These are phyloP conservation scores for Ictalurus furcatus DNA, from an alignment of 2,113 vertebrate species.

Conservation along the genomic window DNA sequence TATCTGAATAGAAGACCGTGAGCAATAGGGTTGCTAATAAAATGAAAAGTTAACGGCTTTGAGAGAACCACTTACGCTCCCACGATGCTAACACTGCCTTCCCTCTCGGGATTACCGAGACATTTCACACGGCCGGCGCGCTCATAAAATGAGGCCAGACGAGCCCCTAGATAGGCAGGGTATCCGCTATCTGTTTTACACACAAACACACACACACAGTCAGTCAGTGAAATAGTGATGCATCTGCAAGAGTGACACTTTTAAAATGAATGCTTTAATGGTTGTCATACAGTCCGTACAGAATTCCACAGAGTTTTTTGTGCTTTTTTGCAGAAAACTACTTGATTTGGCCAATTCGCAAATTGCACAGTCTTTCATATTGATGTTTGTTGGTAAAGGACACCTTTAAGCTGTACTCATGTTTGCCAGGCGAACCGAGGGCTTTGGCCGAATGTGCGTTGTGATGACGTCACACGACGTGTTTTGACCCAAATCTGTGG, in stretches of 20 bases:
- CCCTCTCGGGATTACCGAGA: conserved; percentile 95
- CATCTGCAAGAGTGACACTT: not conserved
- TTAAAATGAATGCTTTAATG: not conserved
- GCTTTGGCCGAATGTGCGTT: too few relatives aligned
- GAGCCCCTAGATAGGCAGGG: conserved; percentile 94
- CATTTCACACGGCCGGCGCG: conserved; percentile 95
- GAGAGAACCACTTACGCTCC: conserved; percentile 85
- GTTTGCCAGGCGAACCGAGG: too few relatives aligned
- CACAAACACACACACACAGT: conserved; percentile 42
- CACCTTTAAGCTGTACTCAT: too few relatives aligned
- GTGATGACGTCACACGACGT: too few relatives aligned
- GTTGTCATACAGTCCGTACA: not conserved
- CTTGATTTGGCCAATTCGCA: too few relatives aligned
- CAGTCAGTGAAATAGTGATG: not conserved
- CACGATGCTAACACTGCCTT: conserved; percentile 97
- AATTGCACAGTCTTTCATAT: too few relatives aligned
- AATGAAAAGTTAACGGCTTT: conserved; percentile 24
- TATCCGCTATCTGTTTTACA: conserved; percentile 88
- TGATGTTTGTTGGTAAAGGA: too few relatives aligned
- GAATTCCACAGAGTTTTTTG: too few relatives aligned
- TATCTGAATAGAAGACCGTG: not conserved
- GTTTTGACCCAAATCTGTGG: too few relatives aligned
- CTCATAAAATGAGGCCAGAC: conserved; percentile 95
- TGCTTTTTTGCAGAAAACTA: too few relatives aligned
- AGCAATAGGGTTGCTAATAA: not conserved